Conservation (phyloP, 2,113 vertebrate species). For the Columba livia region DNA sequence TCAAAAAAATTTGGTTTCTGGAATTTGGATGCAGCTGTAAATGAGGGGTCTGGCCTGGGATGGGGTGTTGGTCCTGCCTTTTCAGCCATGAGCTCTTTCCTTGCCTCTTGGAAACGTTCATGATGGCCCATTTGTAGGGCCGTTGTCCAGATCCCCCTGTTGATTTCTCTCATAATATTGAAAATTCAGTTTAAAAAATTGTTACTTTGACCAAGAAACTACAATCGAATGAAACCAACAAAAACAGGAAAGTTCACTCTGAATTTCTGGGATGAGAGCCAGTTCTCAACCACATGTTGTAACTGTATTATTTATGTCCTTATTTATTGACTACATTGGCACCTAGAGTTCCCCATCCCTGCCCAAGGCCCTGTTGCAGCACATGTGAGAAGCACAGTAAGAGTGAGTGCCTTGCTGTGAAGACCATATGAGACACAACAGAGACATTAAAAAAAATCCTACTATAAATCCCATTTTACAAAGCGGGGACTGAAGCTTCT, state of each 20-base stretch:
- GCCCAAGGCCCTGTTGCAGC: not conserved
- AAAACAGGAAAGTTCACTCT: constrained; percentile 28
- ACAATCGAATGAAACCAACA: constrained; percentile 16
- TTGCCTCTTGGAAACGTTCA: not conserved
- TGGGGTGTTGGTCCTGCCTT: not conserved
- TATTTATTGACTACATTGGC: constrained; percentile 64
- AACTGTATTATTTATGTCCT: constrained; percentile 52
- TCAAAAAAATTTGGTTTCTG: not conserved
- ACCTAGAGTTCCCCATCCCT: not conserved
- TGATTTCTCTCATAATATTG: not conserved
- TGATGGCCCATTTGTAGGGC: not conserved
- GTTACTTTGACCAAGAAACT: not conserved
- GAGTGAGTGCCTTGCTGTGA: not conserved
- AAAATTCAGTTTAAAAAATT: not conserved
- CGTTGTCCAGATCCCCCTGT: not conserved
- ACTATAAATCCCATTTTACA: not conserved
- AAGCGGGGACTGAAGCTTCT: not conserved
- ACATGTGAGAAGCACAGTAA: not conserved
- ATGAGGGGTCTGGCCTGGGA: not conserved
- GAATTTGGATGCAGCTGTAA: not conserved
- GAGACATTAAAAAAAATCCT: not conserved
- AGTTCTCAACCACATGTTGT: constrained; percentile 39
- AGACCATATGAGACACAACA: not conserved
- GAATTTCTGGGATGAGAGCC: constrained; percentile 49
- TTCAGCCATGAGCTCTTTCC: not conserved